Conservation (phyloP, 2,888 invertebrate species). For the Lucinisca nassula region DNA sequence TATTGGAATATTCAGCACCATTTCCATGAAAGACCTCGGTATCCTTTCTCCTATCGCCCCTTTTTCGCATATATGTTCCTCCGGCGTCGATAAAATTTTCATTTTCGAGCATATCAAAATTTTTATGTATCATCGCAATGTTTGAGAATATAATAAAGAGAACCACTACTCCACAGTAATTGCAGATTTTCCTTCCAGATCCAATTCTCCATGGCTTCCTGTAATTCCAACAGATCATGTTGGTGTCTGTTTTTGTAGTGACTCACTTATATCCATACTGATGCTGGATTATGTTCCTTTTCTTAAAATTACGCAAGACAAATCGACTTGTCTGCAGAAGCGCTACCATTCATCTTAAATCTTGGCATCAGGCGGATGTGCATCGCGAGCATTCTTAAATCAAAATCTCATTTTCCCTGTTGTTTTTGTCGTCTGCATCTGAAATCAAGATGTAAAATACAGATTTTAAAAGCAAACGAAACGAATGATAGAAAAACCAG, state of each 20-base stretch:
- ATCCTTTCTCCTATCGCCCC: conserved; percentile 20
- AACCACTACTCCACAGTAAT: conserved; percentile 25
- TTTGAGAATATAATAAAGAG: conserved; percentile 60
- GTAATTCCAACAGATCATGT: not conserved
- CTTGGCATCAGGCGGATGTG: conserved; percentile 5
- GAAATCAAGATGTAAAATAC: not conserved
- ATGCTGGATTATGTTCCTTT: not conserved
- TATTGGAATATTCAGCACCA: conserved; percentile 2
- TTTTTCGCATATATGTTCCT: conserved; percentile 33
- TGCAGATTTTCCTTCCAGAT: not conserved
- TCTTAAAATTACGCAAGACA: conserved; percentile 16
- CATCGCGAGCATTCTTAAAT: not conserved
- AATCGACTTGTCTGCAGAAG: conserved; percentile 8
- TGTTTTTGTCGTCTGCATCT: conserved; percentile 5
- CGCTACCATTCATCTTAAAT: conserved; percentile 2
- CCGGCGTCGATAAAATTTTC: conserved; percentile 69
- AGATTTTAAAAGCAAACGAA: not conserved
- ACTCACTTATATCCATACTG: not conserved
- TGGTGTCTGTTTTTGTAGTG: not conserved
- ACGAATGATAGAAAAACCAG: not conserved
- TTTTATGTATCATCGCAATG: conserved; percentile 64
- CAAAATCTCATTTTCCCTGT: not conserved
- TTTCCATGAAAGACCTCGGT: conserved; percentile 37
- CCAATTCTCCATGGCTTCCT: not conserved
- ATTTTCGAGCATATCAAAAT: conserved; percentile 64